These are phyloP conservation scores for Elgonia sp. DNA, from an alignment of 2,888 invertebrate species.

Conservation along the genomic window DNA sequence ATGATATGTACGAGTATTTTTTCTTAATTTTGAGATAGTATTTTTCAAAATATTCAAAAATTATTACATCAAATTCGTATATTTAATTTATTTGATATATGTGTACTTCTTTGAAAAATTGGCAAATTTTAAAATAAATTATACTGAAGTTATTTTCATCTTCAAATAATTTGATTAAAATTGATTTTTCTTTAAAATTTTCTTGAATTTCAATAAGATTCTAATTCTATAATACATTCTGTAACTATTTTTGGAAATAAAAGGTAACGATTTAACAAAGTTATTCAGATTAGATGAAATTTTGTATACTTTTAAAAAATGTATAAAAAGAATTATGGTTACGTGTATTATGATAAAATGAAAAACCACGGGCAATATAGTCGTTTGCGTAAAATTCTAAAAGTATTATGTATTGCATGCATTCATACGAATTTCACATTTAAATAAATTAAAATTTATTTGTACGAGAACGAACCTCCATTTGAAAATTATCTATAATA, in stretches of 20 bases:
- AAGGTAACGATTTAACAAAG: neutral
- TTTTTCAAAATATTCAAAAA: too few species aligned
- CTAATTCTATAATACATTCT: slow-evolving; percentile 1
- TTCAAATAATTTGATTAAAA: neutral
- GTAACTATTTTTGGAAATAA: neutral
- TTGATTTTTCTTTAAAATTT: neutral
- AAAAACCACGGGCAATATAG: slow-evolving; percentile 5
- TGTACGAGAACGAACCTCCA: neutral
- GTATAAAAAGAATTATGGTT: neutral
- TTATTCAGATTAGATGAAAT: slow-evolving; percentile 2
- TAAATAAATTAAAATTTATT: slow-evolving; percentile 1
- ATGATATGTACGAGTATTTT: too few species aligned
- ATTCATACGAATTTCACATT: slow-evolving; percentile 28
- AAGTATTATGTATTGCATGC: slow-evolving; percentile 26
- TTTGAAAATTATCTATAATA: too few species aligned
- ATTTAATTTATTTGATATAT: too few species aligned
- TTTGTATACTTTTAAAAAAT: neutral
- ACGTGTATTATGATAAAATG: neutral
- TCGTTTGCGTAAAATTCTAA: slow-evolving; percentile 21
- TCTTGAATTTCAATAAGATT: neutral
- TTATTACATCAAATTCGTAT: too few species aligned
- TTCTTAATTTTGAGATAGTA: too few species aligned
- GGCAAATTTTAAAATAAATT: too few species aligned
- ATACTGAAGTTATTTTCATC: slow-evolving; percentile 8
- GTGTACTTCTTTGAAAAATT: too few species aligned